These are phyloP conservation scores for Pachyrhynchus sulphureomaculatus DNA, from an alignment of 1,140 invertebrate genomes.

Conservation along the genomic window DNA sequence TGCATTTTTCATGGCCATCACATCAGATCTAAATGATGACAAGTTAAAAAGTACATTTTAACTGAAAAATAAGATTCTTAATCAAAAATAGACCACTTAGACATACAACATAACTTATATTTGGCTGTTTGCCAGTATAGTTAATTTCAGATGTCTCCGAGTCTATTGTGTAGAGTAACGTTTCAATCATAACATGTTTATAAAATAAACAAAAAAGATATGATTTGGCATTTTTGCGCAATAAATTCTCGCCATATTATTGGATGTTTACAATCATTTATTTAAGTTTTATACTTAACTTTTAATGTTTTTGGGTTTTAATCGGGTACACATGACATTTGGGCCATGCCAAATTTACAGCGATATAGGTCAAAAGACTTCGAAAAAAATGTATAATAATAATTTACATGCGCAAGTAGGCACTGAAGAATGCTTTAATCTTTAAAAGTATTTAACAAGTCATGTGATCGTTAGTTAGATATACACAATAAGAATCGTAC, in stretches of 20 bases:
- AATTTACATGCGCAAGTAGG: too few species aligned
- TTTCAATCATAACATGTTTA: conserved; percentile 19
- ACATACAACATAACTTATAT: conserved; percentile 49
- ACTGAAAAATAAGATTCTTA: conserved; percentile 38
- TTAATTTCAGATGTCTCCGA: conserved; percentile 52
- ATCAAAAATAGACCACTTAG: conserved; percentile 52
- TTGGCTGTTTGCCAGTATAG: conserved; percentile 48
- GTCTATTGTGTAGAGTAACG: conserved; percentile 46
- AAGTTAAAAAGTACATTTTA: conserved; percentile 32
- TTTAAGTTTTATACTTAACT: too few species aligned
- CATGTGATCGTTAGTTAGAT: too few species aligned
- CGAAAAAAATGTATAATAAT: too few species aligned
- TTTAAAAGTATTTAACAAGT: too few species aligned
- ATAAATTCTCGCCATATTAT: neutral
- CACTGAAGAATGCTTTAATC: too few species aligned
- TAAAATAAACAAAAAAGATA: conserved; percentile 9
- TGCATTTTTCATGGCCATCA: conserved; percentile 32
- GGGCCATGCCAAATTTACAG: too few species aligned
- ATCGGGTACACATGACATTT: too few species aligned
- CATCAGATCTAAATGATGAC: conserved; percentile 31
- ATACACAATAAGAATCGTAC: too few species aligned
- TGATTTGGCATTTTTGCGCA: neutral
- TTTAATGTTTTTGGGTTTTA: too few species aligned
- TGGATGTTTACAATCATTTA: too few species aligned
- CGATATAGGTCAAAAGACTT: too few species aligned